Evolutionary conservation across 2,797 vertebrate genomes (phyloP).

Genomic region (Cynopterus sphinx): DNA sequence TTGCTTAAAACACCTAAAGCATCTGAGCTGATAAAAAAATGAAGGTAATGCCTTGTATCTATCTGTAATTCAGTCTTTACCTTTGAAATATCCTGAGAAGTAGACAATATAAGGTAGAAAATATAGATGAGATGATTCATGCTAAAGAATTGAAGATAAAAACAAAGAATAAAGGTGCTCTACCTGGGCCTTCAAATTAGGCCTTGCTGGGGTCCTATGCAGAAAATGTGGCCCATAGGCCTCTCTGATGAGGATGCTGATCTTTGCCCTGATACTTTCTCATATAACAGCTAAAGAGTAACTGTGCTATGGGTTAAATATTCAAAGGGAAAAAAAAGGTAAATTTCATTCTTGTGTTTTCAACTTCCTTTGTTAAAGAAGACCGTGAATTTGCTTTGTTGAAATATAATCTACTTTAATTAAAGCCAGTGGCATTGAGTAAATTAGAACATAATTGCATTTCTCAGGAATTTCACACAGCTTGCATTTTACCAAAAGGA

Average conservation of each 20-base stretch:
- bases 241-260: not conserved
- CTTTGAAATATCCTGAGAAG: not conserved
- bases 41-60: accelerated
- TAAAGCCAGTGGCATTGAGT: slow-evolving; percentile 72
- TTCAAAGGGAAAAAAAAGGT: slow-evolving; percentile 34
- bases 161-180: not conserved
- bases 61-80: not conserved
- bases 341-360: slow-evolving; percentile 53
- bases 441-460: slow-evolving; percentile 69
- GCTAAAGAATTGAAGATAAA: not conserved
- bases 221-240: not conserved
- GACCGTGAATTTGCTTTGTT: slow-evolving; percentile 60
- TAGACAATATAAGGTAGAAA: not conserved
- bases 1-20: not conserved
- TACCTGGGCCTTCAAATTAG: accelerated
- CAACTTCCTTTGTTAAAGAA: slow-evolving; percentile 64
- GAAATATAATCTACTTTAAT: slow-evolving; percentile 76
- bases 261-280: not conserved
- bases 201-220: not conserved
- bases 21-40: not conserved
- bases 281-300: not conserved
- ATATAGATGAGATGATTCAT: not conserved
- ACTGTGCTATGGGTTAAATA: not conserved
- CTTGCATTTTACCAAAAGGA: slow-evolving; percentile 73
- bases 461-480: slow-evolving; percentile 72